Conservation (phyloP, 92 coral and sea anemone genomes). For the Actinostola sp. region DNA sequence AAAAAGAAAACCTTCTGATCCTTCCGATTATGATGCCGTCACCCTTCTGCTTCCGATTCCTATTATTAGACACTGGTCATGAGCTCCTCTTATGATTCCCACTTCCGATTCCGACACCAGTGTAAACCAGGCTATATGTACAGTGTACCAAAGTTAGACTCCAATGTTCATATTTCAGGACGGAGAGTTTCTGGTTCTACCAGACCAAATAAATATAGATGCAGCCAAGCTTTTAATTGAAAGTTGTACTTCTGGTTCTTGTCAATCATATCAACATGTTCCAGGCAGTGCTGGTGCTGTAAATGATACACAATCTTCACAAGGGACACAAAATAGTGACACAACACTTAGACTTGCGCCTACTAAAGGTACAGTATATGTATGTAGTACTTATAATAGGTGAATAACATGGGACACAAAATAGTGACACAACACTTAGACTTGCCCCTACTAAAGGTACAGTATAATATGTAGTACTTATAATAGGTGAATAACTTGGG, state of each 20-base stretch:
- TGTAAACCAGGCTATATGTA: too few species aligned
- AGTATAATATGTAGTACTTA: not conserved
- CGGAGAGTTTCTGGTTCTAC: conserved; percentile 86
- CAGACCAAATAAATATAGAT: conserved; percentile 53
- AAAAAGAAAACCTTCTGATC: too few species aligned
- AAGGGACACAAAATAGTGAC: too few species aligned
- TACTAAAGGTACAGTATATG: conserved; percentile 23
- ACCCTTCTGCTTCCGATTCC: too few species aligned
- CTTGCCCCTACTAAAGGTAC: conserved; percentile 35
- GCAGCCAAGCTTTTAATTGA: conserved; percentile 66
- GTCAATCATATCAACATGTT: not conserved
- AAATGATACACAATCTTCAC: not conserved
- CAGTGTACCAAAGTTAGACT: too few species aligned
- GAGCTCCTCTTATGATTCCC: too few species aligned
- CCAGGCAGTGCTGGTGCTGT: not conserved
- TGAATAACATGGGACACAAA: too few species aligned
- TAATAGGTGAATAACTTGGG: not conserved
- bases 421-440: conserved; percentile 11
- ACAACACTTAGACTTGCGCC: conserved; percentile 24
- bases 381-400: not conserved
- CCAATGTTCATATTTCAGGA: conserved; percentile 58
- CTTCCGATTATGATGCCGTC: too few species aligned
- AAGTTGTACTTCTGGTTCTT: not conserved
- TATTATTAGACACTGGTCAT: too few species aligned
- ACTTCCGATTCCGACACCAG: too few species aligned